Evolutionary conservation across 2,888 invertebrate genomes (phyloP).

Genomic region (Agonopterix alstromeriana): DNA sequence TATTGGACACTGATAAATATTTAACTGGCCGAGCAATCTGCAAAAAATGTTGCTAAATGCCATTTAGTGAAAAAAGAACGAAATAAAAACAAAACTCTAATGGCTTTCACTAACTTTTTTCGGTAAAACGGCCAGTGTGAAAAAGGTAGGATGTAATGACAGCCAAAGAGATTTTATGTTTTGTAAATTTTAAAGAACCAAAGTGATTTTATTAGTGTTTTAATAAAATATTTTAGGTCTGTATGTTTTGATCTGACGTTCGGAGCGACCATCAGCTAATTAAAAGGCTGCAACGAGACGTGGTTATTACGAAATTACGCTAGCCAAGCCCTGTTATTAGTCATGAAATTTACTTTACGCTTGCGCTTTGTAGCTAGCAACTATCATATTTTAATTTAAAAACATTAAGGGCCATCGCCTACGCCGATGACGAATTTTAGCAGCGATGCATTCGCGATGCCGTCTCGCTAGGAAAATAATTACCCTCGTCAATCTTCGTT

Average conservation of each 20-base stretch:
- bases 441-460: too few species aligned
- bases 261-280: neutral
- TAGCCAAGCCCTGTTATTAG: neutral
- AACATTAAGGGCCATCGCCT: too few species aligned
- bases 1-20: too few species aligned
- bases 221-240: neutral
- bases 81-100: neutral
- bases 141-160: too few species aligned
- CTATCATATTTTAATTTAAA: neutral
- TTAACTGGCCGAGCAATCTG: too few species aligned
- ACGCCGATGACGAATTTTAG: too few species aligned
- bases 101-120: neutral
- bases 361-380: neutral
- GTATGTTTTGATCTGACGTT: neutral
- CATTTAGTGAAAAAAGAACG: neutral
- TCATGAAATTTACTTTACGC: neutral
- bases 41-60: neutral
- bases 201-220: too few species aligned
- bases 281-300: neutral
- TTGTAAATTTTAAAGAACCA: too few species aligned
- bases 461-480: too few species aligned
- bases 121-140: too few species aligned
- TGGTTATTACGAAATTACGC: slow-evolving; percentile 1
- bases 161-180: too few species aligned
- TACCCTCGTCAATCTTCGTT: too few species aligned